Percentiles rank a stretch among this genome's conserved stretches.
Conservation (phyloP, 2,888 invertebrate genomes). For the Epinotia nisella region DNA sequence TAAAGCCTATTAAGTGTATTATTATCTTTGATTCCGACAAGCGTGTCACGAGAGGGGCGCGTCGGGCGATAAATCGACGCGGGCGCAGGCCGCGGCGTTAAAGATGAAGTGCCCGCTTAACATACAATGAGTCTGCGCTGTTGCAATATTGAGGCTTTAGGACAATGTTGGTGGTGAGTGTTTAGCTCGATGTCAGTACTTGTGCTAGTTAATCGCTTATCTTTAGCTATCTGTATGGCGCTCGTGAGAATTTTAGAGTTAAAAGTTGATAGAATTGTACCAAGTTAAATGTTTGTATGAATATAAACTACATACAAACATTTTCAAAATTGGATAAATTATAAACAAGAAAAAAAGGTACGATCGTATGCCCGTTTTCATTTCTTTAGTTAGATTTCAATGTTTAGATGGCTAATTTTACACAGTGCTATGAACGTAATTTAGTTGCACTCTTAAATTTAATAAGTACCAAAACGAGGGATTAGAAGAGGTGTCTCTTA, state of each 20-base stretch:
- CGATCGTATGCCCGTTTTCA: too few relatives aligned
- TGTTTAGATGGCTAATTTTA: too few relatives aligned
- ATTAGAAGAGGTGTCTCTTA: too few relatives aligned
- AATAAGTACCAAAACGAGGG: too few relatives aligned
- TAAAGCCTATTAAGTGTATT: conserved; percentile 40
- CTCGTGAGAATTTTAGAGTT: neutral
- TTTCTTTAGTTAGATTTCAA: too few relatives aligned
- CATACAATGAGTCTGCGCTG: conserved; percentile 80
- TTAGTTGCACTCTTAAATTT: too few relatives aligned
- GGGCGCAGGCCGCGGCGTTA: conserved; percentile 68
- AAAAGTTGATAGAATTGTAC: neutral
- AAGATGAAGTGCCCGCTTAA: conserved; percentile 83
- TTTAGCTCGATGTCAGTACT: conserved; percentile 50
- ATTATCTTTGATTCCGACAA: conserved; percentile 45
- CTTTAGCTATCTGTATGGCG: neutral
- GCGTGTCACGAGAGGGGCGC: conserved; percentile 75
- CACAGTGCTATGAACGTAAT: too few relatives aligned
- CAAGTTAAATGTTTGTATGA: too few relatives aligned
- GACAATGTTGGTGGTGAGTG: conserved; percentile 57
- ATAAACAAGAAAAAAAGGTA: too few relatives aligned
- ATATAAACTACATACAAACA: too few relatives aligned
- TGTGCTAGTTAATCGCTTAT: conserved; percentile 51
- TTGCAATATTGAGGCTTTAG: conserved; percentile 72
- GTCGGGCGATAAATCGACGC: conserved; percentile 79
- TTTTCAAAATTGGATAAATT: too few relatives aligned